Base-by-base conservation (phyloP, 2,113 vertebrate genomes). In the Rhinogobius similis region DNA sequence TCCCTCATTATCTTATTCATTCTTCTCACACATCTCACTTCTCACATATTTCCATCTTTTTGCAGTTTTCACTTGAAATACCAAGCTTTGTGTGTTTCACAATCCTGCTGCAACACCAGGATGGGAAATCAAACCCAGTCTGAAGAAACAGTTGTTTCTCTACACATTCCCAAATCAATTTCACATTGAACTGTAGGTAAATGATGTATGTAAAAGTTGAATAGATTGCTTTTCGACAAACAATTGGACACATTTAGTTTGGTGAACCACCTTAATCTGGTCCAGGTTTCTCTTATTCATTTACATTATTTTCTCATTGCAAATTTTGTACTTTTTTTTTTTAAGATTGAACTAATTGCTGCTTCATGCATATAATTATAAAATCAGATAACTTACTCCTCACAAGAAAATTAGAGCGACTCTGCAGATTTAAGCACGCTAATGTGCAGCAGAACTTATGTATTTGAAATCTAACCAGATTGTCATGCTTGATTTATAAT, bases 21-120 rank as follows among this genome's bases (percentile, higher is more conserved):
- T 46, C 21, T 32, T 29, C 76, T 78, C 81, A 77, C 82, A 82
- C 73, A 55, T 84, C 80, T 86, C 88, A 77, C 85, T 70, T 83
- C 72, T 84, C 82, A 39, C 70, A 82, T 59, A n/a, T 82, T 72
- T 77, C 82, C 82, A 88, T 69, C 63, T 77, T 78, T 68, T 53
- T 75, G 70, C 62, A 67, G 58, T 82, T 78, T 78, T 87, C 81
- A 68, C 79, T 73, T 52, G 65, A 52, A 62, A 65, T 81, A 68
- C 77, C 73, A 79, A 78, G 67, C 63, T 74, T 81, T 52, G 65
- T 88, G 83, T 81, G 63, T 88, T 56, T 87, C 29, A 36, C 23
- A 79, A 84, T 75, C 63, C 76, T 80, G 26, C 23, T 41, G 53
- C 29, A n/a, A 12, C 56, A 50, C 65, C 32, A 63, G 21, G 27